phyloP scores from a whole-genome alignment of 2,888 invertebrate species.

The Formica aserva region DNA sequence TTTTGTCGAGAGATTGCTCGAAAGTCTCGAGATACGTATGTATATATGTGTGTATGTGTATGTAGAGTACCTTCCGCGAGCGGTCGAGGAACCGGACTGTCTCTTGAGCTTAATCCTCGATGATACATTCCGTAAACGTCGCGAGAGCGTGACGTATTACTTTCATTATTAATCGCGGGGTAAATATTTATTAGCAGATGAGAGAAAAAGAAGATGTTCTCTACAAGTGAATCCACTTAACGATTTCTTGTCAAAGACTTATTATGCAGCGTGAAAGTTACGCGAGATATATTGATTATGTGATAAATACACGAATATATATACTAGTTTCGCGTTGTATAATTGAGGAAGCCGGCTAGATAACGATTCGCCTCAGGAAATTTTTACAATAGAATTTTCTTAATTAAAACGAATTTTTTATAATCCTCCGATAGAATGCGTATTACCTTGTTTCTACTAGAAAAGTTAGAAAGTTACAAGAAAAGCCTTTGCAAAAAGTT shows the following conservation, averaged over 20 bases:
- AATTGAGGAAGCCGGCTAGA: constrained; percentile 4
- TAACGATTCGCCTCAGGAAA: background rate
- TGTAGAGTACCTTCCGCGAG: constrained; percentile 25
- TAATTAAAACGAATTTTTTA: background rate
- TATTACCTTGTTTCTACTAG: background rate
- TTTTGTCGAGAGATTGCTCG: constrained; percentile 61
- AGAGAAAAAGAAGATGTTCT: constrained; percentile 7
- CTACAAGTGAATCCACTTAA: constrained; percentile 3
- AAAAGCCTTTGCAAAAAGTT: background rate
- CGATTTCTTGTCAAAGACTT: background rate
- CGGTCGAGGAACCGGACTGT: constrained; percentile 43
- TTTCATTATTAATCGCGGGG: background rate
- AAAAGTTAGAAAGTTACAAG: constrained; percentile 23
- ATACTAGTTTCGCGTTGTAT: background rate
- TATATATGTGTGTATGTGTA: background rate
- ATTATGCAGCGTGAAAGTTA: constrained; percentile 13
- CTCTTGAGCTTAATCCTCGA: constrained; percentile 22
- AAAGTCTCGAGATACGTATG: constrained; percentile 39
- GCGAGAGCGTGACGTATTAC: background rate
- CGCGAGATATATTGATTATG: constrained; percentile 8
- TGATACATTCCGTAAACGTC: background rate
- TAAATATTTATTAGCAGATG: constrained; percentile 22
- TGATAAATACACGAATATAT: background rate
- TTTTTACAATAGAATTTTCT: background rate
- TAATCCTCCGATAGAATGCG: background rate